Evolutionary conservation across 2,888 invertebrate genomes (phyloP).

Genomic region (Lepidochrysops patricia): DNA sequence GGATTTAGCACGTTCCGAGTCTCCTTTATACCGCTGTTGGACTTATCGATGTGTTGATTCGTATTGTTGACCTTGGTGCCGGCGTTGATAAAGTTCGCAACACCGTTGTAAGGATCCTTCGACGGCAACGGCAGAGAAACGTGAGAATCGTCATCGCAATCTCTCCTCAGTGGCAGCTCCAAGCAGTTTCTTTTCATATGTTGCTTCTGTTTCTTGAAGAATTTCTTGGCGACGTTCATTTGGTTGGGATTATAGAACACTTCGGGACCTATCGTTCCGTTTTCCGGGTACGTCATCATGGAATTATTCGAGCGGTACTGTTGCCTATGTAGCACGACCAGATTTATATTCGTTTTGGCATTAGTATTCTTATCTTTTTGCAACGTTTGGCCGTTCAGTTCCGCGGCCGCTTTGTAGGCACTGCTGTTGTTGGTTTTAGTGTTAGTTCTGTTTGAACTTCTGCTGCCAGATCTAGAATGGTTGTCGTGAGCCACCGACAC

Average conservation of each 20-base stretch:
- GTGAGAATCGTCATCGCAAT: constrained; percentile 71
- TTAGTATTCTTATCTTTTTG: constrained; percentile 64
- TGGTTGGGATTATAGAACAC: constrained; percentile 95
- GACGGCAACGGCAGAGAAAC: constrained; percentile 66
- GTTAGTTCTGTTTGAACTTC: constrained; percentile 80
- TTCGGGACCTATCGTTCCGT: constrained; percentile 76
- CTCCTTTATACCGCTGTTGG: constrained; percentile 71
- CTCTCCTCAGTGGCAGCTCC: constrained; percentile 76
- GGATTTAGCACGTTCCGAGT: constrained; percentile 74
- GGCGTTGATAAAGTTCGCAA: constrained; percentile 77
- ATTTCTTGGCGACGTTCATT: constrained; percentile 93
- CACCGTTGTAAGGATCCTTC: constrained; percentile 64
- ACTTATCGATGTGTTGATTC: constrained; percentile 81
- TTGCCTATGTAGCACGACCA: constrained; percentile 81
- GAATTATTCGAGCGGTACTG: constrained; percentile 82
- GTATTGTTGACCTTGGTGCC: constrained; percentile 88
- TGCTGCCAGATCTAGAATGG: constrained; percentile 77
- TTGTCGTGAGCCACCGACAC: constrained; percentile 68
- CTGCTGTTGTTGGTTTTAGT: constrained; percentile 79
- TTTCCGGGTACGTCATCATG: constrained; percentile 77
- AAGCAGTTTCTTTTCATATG: constrained; percentile 83
- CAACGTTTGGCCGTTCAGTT: constrained; percentile 73
- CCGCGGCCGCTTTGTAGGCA: constrained; percentile 76
- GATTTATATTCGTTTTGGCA: constrained; percentile 77
- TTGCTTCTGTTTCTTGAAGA: constrained; percentile 89